Evolutionary conservation across 2,888 invertebrate species (phyloP).

Genomic region (Timema cristinae): DNA sequence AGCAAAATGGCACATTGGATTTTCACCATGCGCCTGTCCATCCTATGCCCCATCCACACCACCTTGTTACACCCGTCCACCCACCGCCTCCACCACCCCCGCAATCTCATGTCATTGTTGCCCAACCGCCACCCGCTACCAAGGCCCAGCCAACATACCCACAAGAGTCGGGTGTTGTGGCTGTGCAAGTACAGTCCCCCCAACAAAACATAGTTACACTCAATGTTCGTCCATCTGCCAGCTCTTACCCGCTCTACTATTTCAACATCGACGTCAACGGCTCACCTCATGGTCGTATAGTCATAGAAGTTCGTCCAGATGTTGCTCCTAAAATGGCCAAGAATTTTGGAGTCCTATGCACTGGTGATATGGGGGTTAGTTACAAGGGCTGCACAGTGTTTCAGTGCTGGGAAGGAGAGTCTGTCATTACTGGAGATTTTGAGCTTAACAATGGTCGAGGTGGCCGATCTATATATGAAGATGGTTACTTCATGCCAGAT

Average conservation of each 20-base stretch:
- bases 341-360: conserved; percentile 68
- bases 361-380: conserved; percentile 69
- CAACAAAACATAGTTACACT: conserved; percentile 44
- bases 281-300: conserved; percentile 63
- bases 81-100: conserved; percentile 35
- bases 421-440: conserved; percentile 72
- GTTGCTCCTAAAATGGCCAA: conserved; percentile 78
- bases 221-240: conserved; percentile 50
- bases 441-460: conserved; percentile 78
- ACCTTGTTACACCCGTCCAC: conserved; percentile 35
- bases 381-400: conserved; percentile 77
- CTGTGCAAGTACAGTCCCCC: conserved; percentile 45
- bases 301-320: conserved; percentile 73
- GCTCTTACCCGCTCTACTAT: conserved; percentile 65
- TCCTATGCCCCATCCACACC: conserved; percentile 32
- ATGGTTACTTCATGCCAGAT: conserved; percentile 75
- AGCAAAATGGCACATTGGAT: conserved; percentile 52
- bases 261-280: conserved; percentile 74
- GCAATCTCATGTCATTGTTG: conserved; percentile 12
- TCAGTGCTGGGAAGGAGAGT: conserved; percentile 79
- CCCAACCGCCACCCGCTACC: conserved; percentile 27
- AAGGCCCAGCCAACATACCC: conserved; percentile 27
- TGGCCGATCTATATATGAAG: conserved; percentile 71
- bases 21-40: conserved; percentile 23
- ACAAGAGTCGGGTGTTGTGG: conserved; percentile 26